phyloP scores from a whole-genome alignment of 2,888 invertebrate species.

The Diadromus collaris region DNA sequence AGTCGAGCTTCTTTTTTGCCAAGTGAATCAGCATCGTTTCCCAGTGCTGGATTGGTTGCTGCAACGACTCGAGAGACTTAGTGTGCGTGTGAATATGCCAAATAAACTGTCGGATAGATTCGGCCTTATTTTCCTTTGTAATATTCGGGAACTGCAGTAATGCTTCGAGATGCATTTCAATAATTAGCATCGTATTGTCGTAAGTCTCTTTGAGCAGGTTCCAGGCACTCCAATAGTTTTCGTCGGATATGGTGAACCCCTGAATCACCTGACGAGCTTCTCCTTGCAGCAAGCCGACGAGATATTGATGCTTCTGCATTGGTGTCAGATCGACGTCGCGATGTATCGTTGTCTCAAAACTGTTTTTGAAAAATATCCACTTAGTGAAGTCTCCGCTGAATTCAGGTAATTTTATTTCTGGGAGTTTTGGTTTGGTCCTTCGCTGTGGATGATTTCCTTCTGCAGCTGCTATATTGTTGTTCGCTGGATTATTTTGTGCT shows the following conservation, averaged over 20 bases:
- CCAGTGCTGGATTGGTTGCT: slow-evolving; percentile 42
- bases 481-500: neutral
- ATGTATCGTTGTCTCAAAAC: slow-evolving; percentile 47
- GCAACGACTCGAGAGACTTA: slow-evolving; percentile 30
- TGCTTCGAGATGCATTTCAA: slow-evolving; percentile 49
- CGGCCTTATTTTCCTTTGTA: slow-evolving; percentile 46
- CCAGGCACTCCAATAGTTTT: slow-evolving; percentile 41
- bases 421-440: slow-evolving; percentile 38
- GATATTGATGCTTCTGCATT: slow-evolving; percentile 53
- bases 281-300: slow-evolving; percentile 33
- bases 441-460: neutral
- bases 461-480: neutral
- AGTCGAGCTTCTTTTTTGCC: slow-evolving; percentile 48
- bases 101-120: slow-evolving; percentile 42
- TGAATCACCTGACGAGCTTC: slow-evolving; percentile 41
- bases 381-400: slow-evolving; percentile 51
- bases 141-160: slow-evolving; percentile 46
- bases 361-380: slow-evolving; percentile 48
- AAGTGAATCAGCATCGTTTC: slow-evolving; percentile 44
- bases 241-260: slow-evolving; percentile 32
- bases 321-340: slow-evolving; percentile 15
- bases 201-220: slow-evolving; percentile 29
- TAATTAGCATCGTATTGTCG: slow-evolving; percentile 43
- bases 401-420: slow-evolving; percentile 31
- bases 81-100: slow-evolving; percentile 48